Percentiles rank a stretch among this genome's conserved stretches.
Evolutionary conservation across 35 echinoderm and acorn worm genomes (phyloP).

Genomic region (Stichopus chloronotus): DNA sequence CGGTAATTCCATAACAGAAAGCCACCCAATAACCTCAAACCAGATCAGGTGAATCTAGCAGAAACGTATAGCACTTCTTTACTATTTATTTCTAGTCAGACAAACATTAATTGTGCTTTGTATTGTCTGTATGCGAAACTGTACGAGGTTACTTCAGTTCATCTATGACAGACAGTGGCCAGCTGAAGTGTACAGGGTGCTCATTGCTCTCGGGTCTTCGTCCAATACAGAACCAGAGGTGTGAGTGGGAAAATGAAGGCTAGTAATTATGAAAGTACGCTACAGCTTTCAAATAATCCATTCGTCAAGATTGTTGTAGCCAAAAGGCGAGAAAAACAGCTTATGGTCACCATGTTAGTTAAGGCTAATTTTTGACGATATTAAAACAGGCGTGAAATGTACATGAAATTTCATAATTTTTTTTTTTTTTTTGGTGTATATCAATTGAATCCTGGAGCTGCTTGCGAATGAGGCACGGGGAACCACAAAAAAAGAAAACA

Average conservation of each 20-base stretch:
- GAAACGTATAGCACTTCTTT: neutral
- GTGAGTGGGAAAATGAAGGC: conserved; percentile 10
- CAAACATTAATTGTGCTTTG: conserved; percentile 3
- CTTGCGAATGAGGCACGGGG: too few species aligned
- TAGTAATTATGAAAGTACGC: conserved; percentile 39
- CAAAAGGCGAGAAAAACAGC: conserved; percentile 46
- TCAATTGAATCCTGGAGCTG: too few species aligned
- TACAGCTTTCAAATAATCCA: neutral
- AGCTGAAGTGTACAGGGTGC: conserved; percentile 15
- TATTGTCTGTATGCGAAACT: neutral
- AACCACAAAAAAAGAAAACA: too few species aligned
- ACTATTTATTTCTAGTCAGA: neutral
- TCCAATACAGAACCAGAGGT: conserved; percentile 1
- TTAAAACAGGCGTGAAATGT: conserved; percentile 21
- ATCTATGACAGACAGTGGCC: conserved; percentile 23
- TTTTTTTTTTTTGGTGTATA: too few species aligned
- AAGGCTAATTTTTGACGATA: conserved; percentile 12
- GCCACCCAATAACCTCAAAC: too few species aligned
- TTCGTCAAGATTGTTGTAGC: neutral
- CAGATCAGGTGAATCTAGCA: neutral
- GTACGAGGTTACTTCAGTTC: conserved; percentile 33
- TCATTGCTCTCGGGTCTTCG: conserved; percentile 36
- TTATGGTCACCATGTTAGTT: conserved; percentile 48
- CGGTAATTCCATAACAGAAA: too few species aligned
- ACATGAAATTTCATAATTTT: neutral